A percentile compares a stretch with the other conserved stretches of the same genome.
phyloP scores from a whole-genome alignment of 1,140 invertebrate genomes.

The Trichonephila clavata region DNA sequence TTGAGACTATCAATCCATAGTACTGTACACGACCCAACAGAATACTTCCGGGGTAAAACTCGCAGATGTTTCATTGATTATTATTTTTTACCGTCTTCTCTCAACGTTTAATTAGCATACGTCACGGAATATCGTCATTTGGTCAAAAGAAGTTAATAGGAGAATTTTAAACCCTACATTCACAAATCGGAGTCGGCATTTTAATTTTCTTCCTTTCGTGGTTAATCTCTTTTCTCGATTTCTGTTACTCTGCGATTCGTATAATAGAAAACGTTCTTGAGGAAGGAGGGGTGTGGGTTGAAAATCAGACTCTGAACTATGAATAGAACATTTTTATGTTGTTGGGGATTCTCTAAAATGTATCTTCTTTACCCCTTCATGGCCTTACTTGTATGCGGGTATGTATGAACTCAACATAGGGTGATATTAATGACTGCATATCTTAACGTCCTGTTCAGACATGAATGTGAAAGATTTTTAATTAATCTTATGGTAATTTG shows the following conservation, averaged over 20 bases:
- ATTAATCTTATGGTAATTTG: background rate
- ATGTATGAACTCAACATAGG: background rate
- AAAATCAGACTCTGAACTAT: background rate
- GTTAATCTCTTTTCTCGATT: conserved; percentile 42
- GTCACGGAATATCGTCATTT: conserved; percentile 53
- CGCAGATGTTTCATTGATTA: conserved; percentile 53
- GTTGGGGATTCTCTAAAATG: background rate
- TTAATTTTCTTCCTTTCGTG: conserved; percentile 25
- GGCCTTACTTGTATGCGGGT: background rate
- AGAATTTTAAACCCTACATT: conserved; percentile 7
- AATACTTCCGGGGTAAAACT: conserved; percentile 42
- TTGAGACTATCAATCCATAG: background rate
- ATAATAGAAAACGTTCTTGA: background rate
- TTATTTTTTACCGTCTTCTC: conserved; percentile 34
- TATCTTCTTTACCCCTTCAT: background rate
- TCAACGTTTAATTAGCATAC: conserved; percentile 49
- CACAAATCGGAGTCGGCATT: conserved; percentile 9
- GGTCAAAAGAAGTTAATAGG: conserved; percentile 53
- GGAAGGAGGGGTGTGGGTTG: background rate
- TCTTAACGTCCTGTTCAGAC: background rate
- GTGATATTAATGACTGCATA: background rate
- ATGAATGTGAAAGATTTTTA: background rate
- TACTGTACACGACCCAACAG: background rate
- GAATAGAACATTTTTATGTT: background rate
- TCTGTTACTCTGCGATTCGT: background rate